These are phyloP conservation scores for Beris chalybata DNA, from an alignment of 2,888 invertebrate genomes.

Conservation along the genomic window DNA sequence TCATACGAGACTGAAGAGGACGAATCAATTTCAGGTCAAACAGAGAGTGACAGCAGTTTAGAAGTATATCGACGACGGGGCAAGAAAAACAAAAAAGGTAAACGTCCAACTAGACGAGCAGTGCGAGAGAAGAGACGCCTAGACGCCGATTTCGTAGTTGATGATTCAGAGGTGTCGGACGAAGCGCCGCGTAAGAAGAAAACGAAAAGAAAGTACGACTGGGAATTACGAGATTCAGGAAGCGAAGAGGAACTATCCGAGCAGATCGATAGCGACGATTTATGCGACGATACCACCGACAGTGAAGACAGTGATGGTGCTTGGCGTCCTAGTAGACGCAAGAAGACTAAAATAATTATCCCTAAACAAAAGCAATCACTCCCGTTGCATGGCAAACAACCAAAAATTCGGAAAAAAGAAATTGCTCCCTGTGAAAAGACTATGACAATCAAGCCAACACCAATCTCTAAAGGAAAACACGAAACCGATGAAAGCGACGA, in stretches of 20 bases:
- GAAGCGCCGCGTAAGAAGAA: conserved; percentile 61
- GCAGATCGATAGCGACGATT: conserved; percentile 55
- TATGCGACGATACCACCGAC: conserved; percentile 54
- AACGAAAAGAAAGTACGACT: conserved; percentile 54
- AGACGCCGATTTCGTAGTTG: conserved; percentile 54
- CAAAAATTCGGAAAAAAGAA: conserved; percentile 50
- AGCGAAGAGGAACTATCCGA: conserved; percentile 54
- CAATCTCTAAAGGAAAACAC: conserved; percentile 60
- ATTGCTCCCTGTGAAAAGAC: conserved; percentile 27
- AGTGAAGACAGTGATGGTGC: conserved; percentile 53
- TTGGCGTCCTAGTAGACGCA: conserved; percentile 53
- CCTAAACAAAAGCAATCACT: conserved; percentile 46
- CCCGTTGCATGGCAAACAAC: conserved; percentile 46
- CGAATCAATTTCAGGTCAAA: conserved; percentile 58
- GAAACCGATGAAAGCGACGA: conserved; percentile 47
- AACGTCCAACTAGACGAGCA: conserved; percentile 59
- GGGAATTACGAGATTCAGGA: conserved; percentile 65
- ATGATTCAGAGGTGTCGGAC: conserved; percentile 59
- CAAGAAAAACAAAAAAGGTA: conserved; percentile 59
- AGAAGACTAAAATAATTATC: conserved; percentile 44
- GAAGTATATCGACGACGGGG: conserved; percentile 58
- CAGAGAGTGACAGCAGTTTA: conserved; percentile 61
- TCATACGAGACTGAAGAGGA: conserved; percentile 60
- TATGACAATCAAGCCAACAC: conserved; percentile 44
- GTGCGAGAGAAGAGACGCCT: conserved; percentile 50